Percentiles rank a stretch among this genome's conserved stretches.
These are phyloP conservation scores for Emberiza fucata DNA, from an alignment of 2,113 vertebrate species.

Conservation along the genomic window DNA sequence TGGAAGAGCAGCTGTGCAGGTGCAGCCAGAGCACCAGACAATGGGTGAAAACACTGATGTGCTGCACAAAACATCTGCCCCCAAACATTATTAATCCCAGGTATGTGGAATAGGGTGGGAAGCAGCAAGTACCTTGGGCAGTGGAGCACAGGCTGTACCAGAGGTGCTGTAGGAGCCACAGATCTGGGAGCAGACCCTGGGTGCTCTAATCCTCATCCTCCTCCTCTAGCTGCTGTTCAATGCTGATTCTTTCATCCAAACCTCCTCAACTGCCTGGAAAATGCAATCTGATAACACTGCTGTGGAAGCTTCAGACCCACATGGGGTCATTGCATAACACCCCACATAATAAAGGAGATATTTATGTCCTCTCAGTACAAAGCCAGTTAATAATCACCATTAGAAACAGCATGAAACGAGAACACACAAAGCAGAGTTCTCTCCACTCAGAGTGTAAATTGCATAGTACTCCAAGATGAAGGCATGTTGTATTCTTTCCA, in stretches of 20 bases:
- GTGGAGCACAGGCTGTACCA: neutral
- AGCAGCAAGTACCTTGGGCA: neutral
- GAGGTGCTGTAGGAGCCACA: neutral
- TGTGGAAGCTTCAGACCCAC: neutral
- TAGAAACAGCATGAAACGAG: neutral
- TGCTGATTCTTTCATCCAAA: neutral
- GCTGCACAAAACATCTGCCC: neutral
- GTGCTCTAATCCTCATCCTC: neutral
- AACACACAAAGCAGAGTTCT: slow-evolving; percentile 27
- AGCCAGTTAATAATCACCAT: slow-evolving; percentile 39
- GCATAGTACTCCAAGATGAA: neutral
- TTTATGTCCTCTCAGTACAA: slow-evolving; percentile 34
- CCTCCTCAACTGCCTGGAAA: neutral
- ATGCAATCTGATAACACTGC: neutral
- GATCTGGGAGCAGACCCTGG: neutral
- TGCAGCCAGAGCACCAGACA: neutral
- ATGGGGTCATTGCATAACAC: neutral
- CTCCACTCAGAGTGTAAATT: slow-evolving; percentile 26
- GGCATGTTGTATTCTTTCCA: slow-evolving; percentile 15
- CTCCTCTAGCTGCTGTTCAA: neutral
- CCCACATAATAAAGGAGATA: slow-evolving; percentile 16
- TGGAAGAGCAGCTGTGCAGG: neutral
- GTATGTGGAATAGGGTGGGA: neutral
- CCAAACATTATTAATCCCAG: neutral
- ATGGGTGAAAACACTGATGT: neutral